Evolutionary conservation across 2,113 vertebrate species (phyloP).

Genomic region (Malurus elegans): DNA sequence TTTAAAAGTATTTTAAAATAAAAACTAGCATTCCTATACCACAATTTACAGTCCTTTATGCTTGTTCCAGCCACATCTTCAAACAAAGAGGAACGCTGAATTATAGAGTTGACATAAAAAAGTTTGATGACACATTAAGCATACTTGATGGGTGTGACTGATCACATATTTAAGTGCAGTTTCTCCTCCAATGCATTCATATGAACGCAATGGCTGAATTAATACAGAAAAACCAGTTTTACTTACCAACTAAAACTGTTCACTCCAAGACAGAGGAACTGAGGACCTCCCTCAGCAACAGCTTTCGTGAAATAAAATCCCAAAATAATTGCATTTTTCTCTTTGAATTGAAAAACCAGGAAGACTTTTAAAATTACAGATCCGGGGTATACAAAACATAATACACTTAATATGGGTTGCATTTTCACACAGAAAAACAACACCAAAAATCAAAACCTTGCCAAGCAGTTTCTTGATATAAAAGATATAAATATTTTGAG

Average conservation of each 20-base stretch:
- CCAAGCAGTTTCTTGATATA: neutral
- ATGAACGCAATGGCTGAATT: neutral
- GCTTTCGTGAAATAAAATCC: neutral
- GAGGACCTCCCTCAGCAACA: neutral
- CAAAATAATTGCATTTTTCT: neutral
- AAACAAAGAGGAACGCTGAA: neutral
- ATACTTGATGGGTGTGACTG: constrained; percentile 44
- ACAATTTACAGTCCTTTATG: neutral
- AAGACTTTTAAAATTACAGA: neutral
- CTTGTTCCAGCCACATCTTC: neutral
- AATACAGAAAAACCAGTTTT: constrained; percentile 58
- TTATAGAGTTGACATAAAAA: constrained; percentile 20
- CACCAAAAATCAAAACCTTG: neutral
- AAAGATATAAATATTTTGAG: neutral
- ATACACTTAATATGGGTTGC: neutral
- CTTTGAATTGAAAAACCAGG: neutral
- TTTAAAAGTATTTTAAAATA: neutral
- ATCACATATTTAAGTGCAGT: constrained; percentile 64
- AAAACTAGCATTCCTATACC: neutral
- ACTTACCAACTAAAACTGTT: constrained; percentile 41
- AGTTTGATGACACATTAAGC: constrained; percentile 38
- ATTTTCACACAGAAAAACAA: neutral
- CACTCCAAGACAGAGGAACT: neutral
- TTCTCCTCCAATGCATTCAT: constrained; percentile 54
- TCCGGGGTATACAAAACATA: neutral